Evolutionary conservation across 2,888 invertebrate genomes (phyloP).

Genomic region (Drosophila percnosoma): DNA sequence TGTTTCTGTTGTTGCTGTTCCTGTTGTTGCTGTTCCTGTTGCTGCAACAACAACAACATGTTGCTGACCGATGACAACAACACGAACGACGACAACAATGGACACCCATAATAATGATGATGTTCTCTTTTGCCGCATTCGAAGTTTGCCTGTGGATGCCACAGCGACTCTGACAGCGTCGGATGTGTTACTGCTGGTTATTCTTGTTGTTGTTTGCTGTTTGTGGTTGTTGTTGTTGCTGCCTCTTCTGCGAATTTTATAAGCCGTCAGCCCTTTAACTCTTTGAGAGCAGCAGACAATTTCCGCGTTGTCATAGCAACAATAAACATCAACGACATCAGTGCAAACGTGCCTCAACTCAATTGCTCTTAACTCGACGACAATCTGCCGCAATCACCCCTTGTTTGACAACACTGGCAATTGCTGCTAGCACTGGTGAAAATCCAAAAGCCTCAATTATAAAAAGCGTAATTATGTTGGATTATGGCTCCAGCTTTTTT

Average conservation of each 20-base stretch:
- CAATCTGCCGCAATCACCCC: constrained; percentile 67
- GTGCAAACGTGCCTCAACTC: constrained; percentile 54
- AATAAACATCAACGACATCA: constrained; percentile 50
- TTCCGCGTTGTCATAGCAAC: constrained; percentile 74
- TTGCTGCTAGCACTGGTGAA: constrained; percentile 1
- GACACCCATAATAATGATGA: constrained; percentile 74
- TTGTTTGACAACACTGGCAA: constrained; percentile 22
- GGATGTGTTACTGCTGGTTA: constrained; percentile 64
- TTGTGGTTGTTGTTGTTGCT: constrained; percentile 20
- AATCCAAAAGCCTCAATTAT: background rate
- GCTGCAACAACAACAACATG: constrained; percentile 49
- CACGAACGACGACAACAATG: constrained; percentile 49
- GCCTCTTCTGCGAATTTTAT: constrained; percentile 31
- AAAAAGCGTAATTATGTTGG: background rate
- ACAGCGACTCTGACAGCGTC: constrained; percentile 58
- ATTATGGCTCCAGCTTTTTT: background rate
- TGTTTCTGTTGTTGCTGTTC: constrained; percentile 7
- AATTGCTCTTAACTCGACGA: constrained; percentile 61
- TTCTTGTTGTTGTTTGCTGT: constrained; percentile 16
- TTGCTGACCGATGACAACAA: constrained; percentile 43
- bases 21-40: background rate
- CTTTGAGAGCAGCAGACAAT: constrained; percentile 61
- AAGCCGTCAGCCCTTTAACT: constrained; percentile 57
- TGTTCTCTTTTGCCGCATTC: constrained; percentile 52
- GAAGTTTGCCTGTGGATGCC: constrained; percentile 53